These are phyloP conservation scores for Lamellibrachia satsuma DNA, from an alignment of 2,888 invertebrate species.

Conservation along the genomic window DNA sequence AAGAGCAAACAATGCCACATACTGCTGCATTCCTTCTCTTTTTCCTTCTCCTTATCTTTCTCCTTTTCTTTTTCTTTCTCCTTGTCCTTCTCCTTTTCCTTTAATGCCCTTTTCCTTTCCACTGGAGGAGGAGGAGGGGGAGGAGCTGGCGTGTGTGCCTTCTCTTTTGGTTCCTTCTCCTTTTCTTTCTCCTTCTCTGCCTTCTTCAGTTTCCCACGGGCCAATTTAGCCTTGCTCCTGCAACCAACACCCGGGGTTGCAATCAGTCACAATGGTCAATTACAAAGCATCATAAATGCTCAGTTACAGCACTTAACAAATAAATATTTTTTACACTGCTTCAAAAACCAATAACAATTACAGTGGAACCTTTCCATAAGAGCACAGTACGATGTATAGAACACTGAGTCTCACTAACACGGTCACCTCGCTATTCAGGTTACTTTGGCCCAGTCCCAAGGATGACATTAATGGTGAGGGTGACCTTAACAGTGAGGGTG, in stretches of 20 bases:
- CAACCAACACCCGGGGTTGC: background rate
- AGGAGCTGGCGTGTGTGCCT: constrained; percentile 56
- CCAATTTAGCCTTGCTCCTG: background rate
- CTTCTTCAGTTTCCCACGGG: constrained; percentile 30
- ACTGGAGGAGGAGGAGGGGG: constrained; percentile 68
- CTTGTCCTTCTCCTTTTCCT: background rate
- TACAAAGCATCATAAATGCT: too few species aligned
- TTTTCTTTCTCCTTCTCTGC: constrained; percentile 43
- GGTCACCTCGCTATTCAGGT: too few species aligned
- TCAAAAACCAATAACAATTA: too few species aligned
- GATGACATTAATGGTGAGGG: too few species aligned
- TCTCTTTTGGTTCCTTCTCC: constrained; percentile 22
- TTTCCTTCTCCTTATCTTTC: constrained; percentile 34
- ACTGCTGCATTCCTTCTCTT: constrained; percentile 17
- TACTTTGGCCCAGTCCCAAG: too few species aligned
- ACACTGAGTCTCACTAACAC: too few species aligned
- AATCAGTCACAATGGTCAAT: background rate
- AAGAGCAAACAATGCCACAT: background rate
- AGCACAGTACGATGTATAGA: too few species aligned
- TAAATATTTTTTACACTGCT: too few species aligned
- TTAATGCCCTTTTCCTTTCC: constrained; percentile 32
- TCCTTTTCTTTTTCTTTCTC: constrained; percentile 37
- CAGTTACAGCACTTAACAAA: background rate
- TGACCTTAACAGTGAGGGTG: too few species aligned
- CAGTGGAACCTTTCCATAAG: too few species aligned